Base-by-base conservation (phyloP, 2,797 vertebrate genomes). In the Scolopax rusticola region DNA sequence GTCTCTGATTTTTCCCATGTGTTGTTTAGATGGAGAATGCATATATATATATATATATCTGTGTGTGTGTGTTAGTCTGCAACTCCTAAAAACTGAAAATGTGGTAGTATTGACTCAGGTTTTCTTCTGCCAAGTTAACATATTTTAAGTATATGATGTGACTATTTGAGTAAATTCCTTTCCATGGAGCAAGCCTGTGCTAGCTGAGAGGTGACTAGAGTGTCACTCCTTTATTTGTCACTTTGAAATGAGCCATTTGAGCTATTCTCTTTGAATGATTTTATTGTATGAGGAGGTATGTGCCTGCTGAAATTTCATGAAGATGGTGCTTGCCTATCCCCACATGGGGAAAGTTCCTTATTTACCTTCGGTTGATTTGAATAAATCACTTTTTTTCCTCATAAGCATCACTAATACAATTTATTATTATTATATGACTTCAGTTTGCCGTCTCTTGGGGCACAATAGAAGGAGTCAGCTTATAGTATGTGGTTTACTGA, bases 101-200 rank as follows among this genome's bases (percentile, higher is more conserved):
- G 41, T 45, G 24, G 13, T 78, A 38, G 8, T 74, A 65, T 27
- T 21, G 45, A 75, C 68, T 69, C 79, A 64, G 25, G 13, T 77
- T 85, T 83, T 77, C 71, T 90, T 65, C 69, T 93, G 60, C 68
- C 40, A 59, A 79, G 71, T 73, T 79, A 63, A 85, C 77, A 38
- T 68, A 70, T 36, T 33, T 64, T 27, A n/a, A 83, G 48, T 87
- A 36, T 85, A 74, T 75, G 20, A 57, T 92, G 32, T 79, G 53
- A 84, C 47, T 81, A n/a, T 68, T 74, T 75, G 43, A 95, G 32
- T 91, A 65, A 91, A 76, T 93, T 82, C 53, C 53, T 81, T 86
- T 81, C 23, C 38, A 50, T 77, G 45, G 41, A 95, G 61, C 0
- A 6, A 50, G 57, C 64, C 24, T 53, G 59, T 89, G 80, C 90